phyloP scores from a whole-genome alignment of 2,113 vertebrate species.

The Oreamnos americanus region DNA sequence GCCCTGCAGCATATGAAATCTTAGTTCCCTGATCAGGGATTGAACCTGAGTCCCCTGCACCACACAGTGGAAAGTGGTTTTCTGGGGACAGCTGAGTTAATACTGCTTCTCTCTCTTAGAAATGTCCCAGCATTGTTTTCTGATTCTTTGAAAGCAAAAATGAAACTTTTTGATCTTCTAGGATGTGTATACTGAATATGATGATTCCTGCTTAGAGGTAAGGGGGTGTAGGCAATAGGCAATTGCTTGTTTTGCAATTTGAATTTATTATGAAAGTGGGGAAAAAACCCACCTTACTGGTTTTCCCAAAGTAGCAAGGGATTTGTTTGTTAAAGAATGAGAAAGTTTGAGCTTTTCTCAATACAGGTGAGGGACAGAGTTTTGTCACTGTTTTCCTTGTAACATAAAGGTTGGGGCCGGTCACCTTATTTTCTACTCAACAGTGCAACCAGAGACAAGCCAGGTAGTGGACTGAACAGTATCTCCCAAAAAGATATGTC shows the following conservation, averaged over 20 bases:
- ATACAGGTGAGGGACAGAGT: background rate
- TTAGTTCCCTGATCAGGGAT: background rate
- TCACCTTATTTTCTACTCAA: background rate
- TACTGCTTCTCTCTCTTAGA: background rate
- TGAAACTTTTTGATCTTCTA: background rate
- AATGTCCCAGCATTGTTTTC: background rate
- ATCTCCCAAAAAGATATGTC: background rate
- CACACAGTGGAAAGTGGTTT: background rate
- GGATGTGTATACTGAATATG: fast-evolving
- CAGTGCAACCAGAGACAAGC: background rate
- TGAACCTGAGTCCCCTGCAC: background rate
- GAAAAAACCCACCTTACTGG: background rate
- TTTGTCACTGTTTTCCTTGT: background rate
- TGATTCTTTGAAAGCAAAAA: background rate
- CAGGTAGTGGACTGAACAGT: background rate
- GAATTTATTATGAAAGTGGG: background rate
- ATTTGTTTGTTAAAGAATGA: background rate
- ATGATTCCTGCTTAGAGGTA: background rate
- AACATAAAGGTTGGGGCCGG: background rate
- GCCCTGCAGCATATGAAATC: background rate
- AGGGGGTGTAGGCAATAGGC: background rate
- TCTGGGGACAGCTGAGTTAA: fast-evolving
- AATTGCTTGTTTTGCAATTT: background rate
- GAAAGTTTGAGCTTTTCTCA: background rate
- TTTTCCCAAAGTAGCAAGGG: background rate